Conservation (phyloP, 2,888 invertebrate species). For the Nomada flava region DNA sequence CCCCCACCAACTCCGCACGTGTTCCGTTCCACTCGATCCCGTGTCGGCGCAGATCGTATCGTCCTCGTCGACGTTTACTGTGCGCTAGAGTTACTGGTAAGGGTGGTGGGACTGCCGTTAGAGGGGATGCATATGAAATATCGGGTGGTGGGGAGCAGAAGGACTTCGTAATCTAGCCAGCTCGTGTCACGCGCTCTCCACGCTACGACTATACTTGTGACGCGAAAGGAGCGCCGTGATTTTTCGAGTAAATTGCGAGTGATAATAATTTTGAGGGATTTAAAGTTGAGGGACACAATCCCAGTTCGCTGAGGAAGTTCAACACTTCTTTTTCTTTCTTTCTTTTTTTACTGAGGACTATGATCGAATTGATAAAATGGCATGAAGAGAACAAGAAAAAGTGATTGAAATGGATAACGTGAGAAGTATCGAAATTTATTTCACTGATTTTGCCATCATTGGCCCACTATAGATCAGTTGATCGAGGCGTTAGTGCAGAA, state of each 20-base stretch:
- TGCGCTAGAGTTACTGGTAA: conserved; percentile 42
- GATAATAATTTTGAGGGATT: too few species aligned
- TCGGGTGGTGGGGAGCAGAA: conserved; percentile 71
- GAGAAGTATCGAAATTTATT: neutral
- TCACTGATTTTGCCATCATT: conserved; percentile 4
- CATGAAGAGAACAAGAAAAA: neutral
- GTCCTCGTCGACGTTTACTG: conserved; percentile 55
- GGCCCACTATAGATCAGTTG: neutral
- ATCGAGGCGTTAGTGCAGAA: conserved; percentile 18
- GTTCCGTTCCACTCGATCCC: conserved; percentile 57
- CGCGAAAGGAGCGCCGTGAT: conserved; percentile 47
- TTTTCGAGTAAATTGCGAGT: conserved; percentile 2
- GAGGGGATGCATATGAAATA: conserved; percentile 59
- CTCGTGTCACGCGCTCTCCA: conserved; percentile 75
- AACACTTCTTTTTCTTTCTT: neutral
- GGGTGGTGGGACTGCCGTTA: conserved; percentile 35
- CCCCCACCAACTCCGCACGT: conserved; percentile 64
- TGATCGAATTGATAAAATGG: neutral
- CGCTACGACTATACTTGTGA: conserved; percentile 62
- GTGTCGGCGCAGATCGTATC: conserved; percentile 36
- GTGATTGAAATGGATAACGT: neutral
- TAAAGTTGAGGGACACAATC: too few species aligned
- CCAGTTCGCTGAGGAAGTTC: too few species aligned
- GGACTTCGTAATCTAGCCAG: conserved; percentile 70
- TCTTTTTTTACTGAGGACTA: neutral